Evolutionary conservation across 2,888 invertebrate species (phyloP), one percentile per base, ranked within the genome.

Genomic region (Mycogona germanica): DNA sequence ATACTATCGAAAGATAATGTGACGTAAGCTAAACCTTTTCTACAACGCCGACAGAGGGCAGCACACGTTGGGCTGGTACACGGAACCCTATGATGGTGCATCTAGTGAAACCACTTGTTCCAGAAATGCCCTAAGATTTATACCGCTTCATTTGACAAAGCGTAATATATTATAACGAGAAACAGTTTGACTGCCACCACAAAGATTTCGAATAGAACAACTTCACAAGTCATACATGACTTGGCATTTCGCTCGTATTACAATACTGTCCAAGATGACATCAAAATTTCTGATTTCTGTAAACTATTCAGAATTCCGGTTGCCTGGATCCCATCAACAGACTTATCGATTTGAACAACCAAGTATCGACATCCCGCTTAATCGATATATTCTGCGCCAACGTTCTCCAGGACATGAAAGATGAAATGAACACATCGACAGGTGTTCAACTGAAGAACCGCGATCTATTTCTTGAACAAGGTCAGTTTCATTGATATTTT

Each of bases 391-490:
- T 28, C n/a, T 54, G 54, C 23, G 49, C 48, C 28, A 54, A 54
- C 17, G 47, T 48, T 9, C 29, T 54, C 6, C 26, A 30, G 9
- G 54, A 54, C 40, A 49, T 54, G 3, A 28, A 49, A 40, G 48
- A n/a, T n/a, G n/a, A n/a, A n/a, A n/a, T n/a, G n/a, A 54, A 23
- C 1, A 14, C n/a, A 23, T 17, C 2, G 29, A 17, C 2, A 30
- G 23, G n/a, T 40, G 41, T 21, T 14, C 41, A 41, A 26, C 49
- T 2, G 38, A 41, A 14, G 3, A 19, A 25, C 21, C 37, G 30
- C 9, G 54, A 54, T 37, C 35, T 54, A n/a, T 54, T 54, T 49
- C 25, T 54, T 38, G 54, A 54, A 30, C 54, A 54, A 54, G 38
- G 54, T 49, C 17, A 48, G 47, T 9, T 3, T 9, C 17, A n/a